Percentiles rank a stretch among this genome's conserved stretches.
These are phyloP conservation scores for Ictalurus punctatus DNA, from an alignment of 2,113 vertebrate species.

Conservation along the genomic window DNA sequence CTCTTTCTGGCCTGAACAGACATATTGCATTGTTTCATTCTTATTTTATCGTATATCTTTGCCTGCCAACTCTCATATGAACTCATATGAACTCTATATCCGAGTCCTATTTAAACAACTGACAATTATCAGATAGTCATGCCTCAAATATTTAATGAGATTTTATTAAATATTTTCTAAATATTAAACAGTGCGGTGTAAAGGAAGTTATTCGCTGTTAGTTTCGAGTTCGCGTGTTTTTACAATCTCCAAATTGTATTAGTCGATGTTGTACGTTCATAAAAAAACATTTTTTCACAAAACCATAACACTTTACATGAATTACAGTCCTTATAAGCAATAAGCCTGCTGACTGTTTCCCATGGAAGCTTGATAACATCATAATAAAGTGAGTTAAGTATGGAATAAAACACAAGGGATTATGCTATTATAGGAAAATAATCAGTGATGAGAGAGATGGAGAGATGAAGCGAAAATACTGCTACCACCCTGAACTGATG, in stretches of 20 bases:
- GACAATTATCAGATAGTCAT: background rate
- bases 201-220: background rate
- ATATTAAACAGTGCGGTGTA: background rate
- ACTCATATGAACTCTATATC: background rate
- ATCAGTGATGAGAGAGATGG: background rate
- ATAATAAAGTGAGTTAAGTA: background rate
- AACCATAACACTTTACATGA: background rate
- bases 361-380: background rate
- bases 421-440: background rate
- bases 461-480: too few species aligned
- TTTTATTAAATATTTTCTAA: background rate
- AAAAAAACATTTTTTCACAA: background rate
- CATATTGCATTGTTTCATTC: background rate
- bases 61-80: background rate
- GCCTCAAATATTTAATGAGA: background rate
- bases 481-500: background rate
- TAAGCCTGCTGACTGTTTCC: background rate
- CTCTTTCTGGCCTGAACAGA: too few species aligned
- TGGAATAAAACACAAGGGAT: background rate
- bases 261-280: background rate
- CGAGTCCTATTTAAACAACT: background rate
- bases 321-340: background rate
- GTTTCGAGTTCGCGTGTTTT: background rate
- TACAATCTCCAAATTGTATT: slow-evolving; percentile 2
- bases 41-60: background rate